Percentiles rank a stretch among this genome's conserved stretches.
These are phyloP conservation scores for Jaculus jaculus DNA, from an alignment of 2,113 vertebrate species.

Conservation along the genomic window DNA sequence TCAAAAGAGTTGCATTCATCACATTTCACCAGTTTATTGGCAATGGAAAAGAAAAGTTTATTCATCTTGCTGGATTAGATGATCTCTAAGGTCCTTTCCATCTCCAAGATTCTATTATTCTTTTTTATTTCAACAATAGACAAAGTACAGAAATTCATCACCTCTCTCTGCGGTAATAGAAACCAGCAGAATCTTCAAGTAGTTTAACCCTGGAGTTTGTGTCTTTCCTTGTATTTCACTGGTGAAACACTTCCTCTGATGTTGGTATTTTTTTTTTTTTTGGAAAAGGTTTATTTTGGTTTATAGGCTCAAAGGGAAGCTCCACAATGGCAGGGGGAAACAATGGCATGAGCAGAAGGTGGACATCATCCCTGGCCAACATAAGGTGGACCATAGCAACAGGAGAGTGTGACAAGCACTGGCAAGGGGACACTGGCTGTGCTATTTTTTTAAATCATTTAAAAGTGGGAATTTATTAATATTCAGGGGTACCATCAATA, in stretches of 20 bases:
- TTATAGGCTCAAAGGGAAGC: too few species aligned
- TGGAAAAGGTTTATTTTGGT: too few species aligned
- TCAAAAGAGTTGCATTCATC: slow-evolving; percentile 67
- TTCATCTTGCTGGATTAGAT: slow-evolving; percentile 79
- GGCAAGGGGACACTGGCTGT: too few species aligned
- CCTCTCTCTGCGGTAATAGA: slow-evolving; percentile 47
- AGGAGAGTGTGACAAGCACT: too few species aligned
- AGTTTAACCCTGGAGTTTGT: slow-evolving; percentile 50
- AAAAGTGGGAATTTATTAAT: slow-evolving; percentile 35
- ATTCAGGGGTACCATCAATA: background rate
- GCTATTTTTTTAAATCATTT: too few species aligned
- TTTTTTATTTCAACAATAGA: slow-evolving; percentile 64
- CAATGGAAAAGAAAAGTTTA: slow-evolving; percentile 76
- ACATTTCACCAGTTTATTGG: slow-evolving; percentile 74
- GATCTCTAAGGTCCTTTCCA: slow-evolving; percentile 78
- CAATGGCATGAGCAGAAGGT: too few species aligned
- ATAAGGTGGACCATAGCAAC: too few species aligned
- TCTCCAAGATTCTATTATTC: slow-evolving; percentile 74
- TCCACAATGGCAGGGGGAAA: too few species aligned
- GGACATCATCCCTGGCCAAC: too few species aligned
- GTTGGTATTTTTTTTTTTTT: background rate
- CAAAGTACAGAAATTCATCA: slow-evolving; percentile 75
- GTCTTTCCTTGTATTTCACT: slow-evolving; percentile 47
- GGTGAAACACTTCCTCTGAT: background rate
- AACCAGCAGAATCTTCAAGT: slow-evolving; percentile 48